Conservation (phyloP, 2,113 vertebrate genomes). For the Lutjanus erythropterus region DNA sequence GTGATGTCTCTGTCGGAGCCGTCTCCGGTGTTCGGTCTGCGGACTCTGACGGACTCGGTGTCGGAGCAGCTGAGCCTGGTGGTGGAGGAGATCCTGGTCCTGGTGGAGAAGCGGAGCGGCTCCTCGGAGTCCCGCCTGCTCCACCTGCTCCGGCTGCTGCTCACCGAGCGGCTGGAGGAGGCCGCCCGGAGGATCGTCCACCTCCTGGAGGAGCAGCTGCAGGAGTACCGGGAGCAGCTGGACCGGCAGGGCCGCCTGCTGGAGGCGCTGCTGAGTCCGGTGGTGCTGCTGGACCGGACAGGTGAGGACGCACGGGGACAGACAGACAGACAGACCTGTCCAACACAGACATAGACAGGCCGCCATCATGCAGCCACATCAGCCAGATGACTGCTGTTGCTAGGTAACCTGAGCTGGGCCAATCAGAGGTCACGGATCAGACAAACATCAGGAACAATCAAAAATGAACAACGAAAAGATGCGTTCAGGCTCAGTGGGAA, state of each 20-base stretch:
- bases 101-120: constrained; percentile 28
- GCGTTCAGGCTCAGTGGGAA: too few relatives aligned
- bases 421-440: not conserved
- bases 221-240: constrained; percentile 31
- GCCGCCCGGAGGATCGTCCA: constrained; percentile 33
- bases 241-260: constrained; percentile 41
- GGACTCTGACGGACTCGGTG: constrained; percentile 29
- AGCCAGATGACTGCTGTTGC: constrained; percentile 8
- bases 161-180: constrained; percentile 23
- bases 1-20: constrained; percentile 43
- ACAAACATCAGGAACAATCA: not conserved
- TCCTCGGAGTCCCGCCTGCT: not conserved
- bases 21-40: too few relatives aligned
- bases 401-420: not conserved
- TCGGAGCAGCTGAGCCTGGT: constrained; percentile 44
- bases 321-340: too few relatives aligned
- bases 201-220: constrained; percentile 53
- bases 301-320: too few relatives aligned
- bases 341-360: too few relatives aligned
- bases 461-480: too few relatives aligned
- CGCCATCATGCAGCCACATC: constrained; percentile 15
- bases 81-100: constrained; percentile 30
- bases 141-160: constrained; percentile 28
- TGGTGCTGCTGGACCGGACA: constrained; percentile 44
- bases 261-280: constrained; percentile 53